phyloP scores from a whole-genome alignment of 2,888 invertebrate genomes.

The Atethmia centrago region DNA sequence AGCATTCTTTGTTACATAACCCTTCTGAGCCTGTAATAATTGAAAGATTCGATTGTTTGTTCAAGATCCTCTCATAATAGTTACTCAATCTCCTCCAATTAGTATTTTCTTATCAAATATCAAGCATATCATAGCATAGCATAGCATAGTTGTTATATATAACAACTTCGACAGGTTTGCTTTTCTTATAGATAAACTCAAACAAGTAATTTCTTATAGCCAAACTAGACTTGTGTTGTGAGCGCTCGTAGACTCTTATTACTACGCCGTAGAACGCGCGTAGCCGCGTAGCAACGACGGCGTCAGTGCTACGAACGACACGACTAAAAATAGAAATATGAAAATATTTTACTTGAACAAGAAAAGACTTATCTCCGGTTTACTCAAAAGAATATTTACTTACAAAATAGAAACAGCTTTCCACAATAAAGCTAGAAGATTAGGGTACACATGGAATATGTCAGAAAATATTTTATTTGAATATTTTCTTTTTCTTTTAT shows the following conservation, averaged over 20 bases:
- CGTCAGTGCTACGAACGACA: constrained; percentile 14
- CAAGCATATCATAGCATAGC: accelerated
- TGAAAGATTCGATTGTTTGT: neutral
- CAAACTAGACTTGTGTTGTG: neutral
- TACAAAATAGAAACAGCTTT: constrained; percentile 19
- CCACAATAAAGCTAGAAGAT: constrained; percentile 26
- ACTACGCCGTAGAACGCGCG: constrained; percentile 24
- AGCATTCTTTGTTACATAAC: neutral
- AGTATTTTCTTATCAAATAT: neutral
- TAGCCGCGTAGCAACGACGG: constrained; percentile 23
- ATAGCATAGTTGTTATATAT: too few relatives aligned
- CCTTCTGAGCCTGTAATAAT: neutral
- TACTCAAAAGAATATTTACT: constrained; percentile 25
- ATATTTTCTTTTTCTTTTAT: constrained; percentile 21
- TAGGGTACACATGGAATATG: constrained; percentile 28
- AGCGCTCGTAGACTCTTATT: neutral
- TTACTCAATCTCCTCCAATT: neutral
- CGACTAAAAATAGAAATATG: constrained; percentile 2
- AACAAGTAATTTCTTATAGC: neutral
- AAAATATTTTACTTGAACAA: constrained; percentile 22
- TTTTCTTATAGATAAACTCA: neutral
- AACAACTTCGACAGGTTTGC: neutral
- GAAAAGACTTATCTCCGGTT: constrained; percentile 24
- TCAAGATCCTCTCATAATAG: neutral
- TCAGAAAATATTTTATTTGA: constrained; percentile 22